These are phyloP conservation scores for Arctocebus calabarensis DNA, from an alignment of 2,797 vertebrate genomes.

Conservation along the genomic window DNA sequence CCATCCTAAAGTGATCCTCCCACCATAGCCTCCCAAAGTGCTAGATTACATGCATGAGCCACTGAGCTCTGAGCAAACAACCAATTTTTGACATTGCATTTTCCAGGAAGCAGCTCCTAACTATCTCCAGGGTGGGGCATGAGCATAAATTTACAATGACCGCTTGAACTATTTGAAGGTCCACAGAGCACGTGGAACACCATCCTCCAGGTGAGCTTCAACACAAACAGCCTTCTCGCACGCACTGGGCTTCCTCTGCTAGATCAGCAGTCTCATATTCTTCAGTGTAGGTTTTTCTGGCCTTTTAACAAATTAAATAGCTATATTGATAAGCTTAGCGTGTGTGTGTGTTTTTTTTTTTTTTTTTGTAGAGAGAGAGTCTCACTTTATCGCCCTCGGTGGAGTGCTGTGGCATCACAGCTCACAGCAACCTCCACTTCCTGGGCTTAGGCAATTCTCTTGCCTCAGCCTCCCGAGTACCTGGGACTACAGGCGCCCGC, in stretches of 20 bases:
- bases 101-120: background rate
- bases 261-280: background rate
- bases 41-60: too few relatives aligned
- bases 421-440: too few relatives aligned
- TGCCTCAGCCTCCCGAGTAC: too few relatives aligned
- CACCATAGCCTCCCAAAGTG: too few relatives aligned
- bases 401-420: too few relatives aligned
- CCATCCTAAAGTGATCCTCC: too few relatives aligned
- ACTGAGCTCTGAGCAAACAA: background rate
- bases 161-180: background rate
- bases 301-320: constrained; percentile 2
- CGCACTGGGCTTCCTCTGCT: background rate
- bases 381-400: too few relatives aligned
- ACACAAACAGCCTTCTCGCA: background rate
- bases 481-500: too few relatives aligned
- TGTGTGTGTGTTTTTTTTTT: background rate
- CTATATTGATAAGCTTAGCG: background rate
- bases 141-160: background rate
- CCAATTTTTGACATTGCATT: background rate
- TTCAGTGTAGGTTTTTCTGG: background rate
- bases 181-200: background rate
- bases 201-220: background rate
- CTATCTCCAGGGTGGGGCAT: fast-evolving
- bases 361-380: too few relatives aligned
- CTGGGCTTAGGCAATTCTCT: too few relatives aligned